These are phyloP conservation scores for Lepidurus couesii DNA, from an alignment of 1,140 invertebrate species.

Conservation along the genomic window DNA sequence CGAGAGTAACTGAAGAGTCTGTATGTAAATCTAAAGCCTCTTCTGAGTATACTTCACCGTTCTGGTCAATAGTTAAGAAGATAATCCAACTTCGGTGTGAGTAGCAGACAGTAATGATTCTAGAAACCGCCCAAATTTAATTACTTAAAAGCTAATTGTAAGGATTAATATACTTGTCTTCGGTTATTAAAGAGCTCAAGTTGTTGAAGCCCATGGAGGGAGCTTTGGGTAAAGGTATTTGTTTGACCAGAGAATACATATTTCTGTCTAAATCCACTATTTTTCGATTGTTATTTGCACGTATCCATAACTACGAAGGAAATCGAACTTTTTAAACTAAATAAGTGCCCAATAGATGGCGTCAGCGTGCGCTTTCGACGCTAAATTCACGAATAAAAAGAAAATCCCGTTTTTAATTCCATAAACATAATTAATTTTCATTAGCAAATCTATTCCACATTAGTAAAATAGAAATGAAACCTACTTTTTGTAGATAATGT, in stretches of 20 bases:
- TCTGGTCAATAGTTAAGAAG: neutral
- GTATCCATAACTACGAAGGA: neutral
- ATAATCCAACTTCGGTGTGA: neutral
- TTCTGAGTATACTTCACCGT: neutral
- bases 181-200: neutral
- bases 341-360: too few relatives aligned
- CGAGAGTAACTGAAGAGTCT: neutral
- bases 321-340: too few relatives aligned
- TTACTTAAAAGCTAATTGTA: neutral
- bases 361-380: too few relatives aligned
- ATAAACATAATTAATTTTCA: too few relatives aligned
- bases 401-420: too few relatives aligned
- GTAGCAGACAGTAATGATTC: neutral
- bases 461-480: too few relatives aligned
- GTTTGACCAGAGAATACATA: neutral
- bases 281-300: neutral
- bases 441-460: too few relatives aligned
- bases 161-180: neutral
- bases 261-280: neutral
- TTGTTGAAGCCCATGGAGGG: neutral
- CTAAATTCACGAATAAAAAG: too few relatives aligned
- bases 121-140: neutral
- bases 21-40: neutral
- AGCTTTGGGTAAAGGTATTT: neutral
- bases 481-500: too few relatives aligned